phyloP scores from a whole-genome alignment of 2,888 invertebrate species.

The Papilio gigon region DNA sequence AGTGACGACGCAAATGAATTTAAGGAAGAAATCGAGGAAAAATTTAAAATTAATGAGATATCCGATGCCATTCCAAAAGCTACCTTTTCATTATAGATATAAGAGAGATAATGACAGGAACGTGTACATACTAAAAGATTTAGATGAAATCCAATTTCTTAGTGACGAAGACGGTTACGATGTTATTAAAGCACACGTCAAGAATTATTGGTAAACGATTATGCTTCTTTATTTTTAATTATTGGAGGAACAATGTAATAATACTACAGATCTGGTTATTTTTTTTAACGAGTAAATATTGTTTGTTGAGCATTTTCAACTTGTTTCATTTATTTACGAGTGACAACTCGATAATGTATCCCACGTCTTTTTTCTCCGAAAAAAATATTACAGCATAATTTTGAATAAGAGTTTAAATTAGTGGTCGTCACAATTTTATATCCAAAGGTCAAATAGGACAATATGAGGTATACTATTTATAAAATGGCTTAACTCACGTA shows the following conservation, averaged over 20 bases:
- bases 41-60: slow-evolving; percentile 57
- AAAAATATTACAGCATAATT: too few species aligned
- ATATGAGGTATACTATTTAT: too few species aligned
- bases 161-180: slow-evolving; percentile 58
- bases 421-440: too few species aligned
- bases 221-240: not conserved
- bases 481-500: too few species aligned
- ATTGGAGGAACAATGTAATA: slow-evolving; percentile 17
- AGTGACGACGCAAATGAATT: slow-evolving; percentile 53
- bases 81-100: slow-evolving; percentile 49
- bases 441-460: too few species aligned
- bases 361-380: too few species aligned
- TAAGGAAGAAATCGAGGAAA: slow-evolving; percentile 57
- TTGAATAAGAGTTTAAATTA: too few species aligned
- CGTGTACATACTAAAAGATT: slow-evolving; percentile 63
- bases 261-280: not conserved
- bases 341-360: too few species aligned
- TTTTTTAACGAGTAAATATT: not conserved
- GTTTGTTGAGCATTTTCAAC: slow-evolving; percentile 13
- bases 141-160: slow-evolving; percentile 67
- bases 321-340: not conserved
- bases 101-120: slow-evolving; percentile 57
- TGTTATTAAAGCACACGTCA: slow-evolving; percentile 59
- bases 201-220: slow-evolving; percentile 62
- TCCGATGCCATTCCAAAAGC: slow-evolving; percentile 65